Evolutionary conservation across 2,888 invertebrate species (phyloP), one percentile per base, ranked within the genome.

Genomic region (Gari tellinella): DNA sequence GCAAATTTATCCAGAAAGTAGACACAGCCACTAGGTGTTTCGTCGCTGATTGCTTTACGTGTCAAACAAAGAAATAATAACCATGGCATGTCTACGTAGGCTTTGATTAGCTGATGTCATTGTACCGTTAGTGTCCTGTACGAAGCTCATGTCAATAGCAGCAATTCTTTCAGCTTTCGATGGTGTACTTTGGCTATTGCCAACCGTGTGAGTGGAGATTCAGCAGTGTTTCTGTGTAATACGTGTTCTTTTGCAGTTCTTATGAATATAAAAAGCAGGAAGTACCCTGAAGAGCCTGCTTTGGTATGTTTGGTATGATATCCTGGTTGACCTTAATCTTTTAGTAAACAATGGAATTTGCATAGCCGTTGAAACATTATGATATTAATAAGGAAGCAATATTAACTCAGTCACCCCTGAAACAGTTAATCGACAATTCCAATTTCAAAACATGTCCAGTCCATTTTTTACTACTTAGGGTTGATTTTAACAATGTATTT

Each of bases 221-320:
- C 2, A 37, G 19, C 25, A n/a, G 57, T 45, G 15, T 49, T 25
- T 62, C 48, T 63, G 23, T 45, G 45, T 67, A 63, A 63, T 67
- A 49, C 46, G 53, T 72, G 63, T 72, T 61, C 68, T 69, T 72
- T 72, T 74, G 43, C 74, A 74, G 74, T 74, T 65, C 74, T 74
- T 74, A 74, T 74, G 74, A 74, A 65, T 38, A 56, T 74, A 38
- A 68, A 61, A 68, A 58, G 38, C 55, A 60, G 46, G 60, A 52
- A 49, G 21, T 38, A 48, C 31, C 38, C 38, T 15, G 37, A 55
- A 56, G 65, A 38, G 57, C 56, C 68, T 74, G 74, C 68, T 74
- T 69, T 57, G 74, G 74, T 74, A 74, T 62, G 74, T 74, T 53
- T 25, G 43, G 57, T 57, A 57, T 17, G 31, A 10, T 14, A 25